These are phyloP conservation scores for Aphidius colemani DNA, from an alignment of 2,888 invertebrate species.

Conservation along the genomic window DNA sequence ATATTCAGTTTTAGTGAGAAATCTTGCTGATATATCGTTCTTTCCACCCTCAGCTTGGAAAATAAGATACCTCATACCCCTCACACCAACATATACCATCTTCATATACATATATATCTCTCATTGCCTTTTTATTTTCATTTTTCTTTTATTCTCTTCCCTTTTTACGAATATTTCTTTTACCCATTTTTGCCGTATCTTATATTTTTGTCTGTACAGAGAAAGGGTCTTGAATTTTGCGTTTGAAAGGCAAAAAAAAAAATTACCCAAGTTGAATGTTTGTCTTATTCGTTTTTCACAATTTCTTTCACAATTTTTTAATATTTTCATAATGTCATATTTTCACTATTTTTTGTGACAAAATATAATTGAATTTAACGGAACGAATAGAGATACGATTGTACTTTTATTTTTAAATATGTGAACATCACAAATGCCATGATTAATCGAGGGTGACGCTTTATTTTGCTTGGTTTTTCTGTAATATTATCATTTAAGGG, in stretches of 20 bases:
- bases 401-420: too few species aligned
- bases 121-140: background rate
- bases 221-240: background rate
- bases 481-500: background rate
- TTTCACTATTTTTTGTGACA: too few species aligned
- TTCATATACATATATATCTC: background rate
- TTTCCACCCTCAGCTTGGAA: constrained; percentile 21
- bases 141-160: constrained; percentile 7
- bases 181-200: constrained; percentile 6
- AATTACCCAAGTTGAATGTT: constrained; percentile 2
- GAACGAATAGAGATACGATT: too few species aligned
- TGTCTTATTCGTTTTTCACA: constrained; percentile 10
- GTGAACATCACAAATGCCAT: constrained; percentile 13
- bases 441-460: constrained; percentile 19
- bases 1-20: constrained; percentile 31
- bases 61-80: constrained; percentile 22
- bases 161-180: background rate
- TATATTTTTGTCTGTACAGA: background rate
- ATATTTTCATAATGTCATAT: too few species aligned
- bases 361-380: too few species aligned
- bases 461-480: constrained; percentile 2
- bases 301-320: too few species aligned
- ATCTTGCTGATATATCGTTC: constrained; percentile 29
- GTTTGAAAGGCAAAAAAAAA: background rate
- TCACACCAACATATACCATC: background rate